A percentile compares a stretch with the other conserved stretches of the same genome.
These are phyloP conservation scores for Paradoxurus hermaphroditus DNA, from an alignment of 2,113 vertebrate species.

Conservation along the genomic window DNA sequence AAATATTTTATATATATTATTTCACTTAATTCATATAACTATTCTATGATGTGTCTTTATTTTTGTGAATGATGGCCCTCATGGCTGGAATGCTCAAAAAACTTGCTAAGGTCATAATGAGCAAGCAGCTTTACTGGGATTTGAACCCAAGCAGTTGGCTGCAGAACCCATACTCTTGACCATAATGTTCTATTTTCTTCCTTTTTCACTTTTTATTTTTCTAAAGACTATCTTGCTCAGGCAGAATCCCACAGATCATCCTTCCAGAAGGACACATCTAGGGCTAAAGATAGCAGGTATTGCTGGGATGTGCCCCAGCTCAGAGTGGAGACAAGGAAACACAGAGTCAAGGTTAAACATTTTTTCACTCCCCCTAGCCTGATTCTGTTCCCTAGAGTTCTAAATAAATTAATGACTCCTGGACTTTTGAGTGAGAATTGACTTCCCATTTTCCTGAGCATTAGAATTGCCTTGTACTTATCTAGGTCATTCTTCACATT, in stretches of 20 bases:
- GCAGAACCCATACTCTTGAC: not conserved
- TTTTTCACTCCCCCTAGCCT: not conserved
- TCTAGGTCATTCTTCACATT: not conserved
- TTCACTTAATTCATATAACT: not conserved
- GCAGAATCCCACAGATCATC: not conserved
- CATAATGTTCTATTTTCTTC: not conserved
- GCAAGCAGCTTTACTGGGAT: not conserved
- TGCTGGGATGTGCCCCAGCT: not conserved
- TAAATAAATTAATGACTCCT: not conserved
- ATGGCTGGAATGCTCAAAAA: not conserved
- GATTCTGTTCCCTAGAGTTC: not conserved
- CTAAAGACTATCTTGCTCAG: not conserved
- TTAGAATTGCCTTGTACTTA: not conserved
- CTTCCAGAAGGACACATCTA: not conserved
- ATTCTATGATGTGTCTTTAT: not conserved
- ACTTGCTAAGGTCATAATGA: not conserved
- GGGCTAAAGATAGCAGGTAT: not conserved
- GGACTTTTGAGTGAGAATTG: not conserved
- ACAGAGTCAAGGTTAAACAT: not conserved
- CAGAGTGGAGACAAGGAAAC: not conserved
- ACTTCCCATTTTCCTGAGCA: not conserved
- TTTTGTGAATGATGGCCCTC: not conserved
- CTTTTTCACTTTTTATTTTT: not conserved
- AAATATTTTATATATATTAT: not conserved
- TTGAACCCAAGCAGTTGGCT: not conserved